Evolutionary conservation across 2,797 vertebrate species (phyloP).

Genomic region (Typhlichthys eigenmanni): DNA sequence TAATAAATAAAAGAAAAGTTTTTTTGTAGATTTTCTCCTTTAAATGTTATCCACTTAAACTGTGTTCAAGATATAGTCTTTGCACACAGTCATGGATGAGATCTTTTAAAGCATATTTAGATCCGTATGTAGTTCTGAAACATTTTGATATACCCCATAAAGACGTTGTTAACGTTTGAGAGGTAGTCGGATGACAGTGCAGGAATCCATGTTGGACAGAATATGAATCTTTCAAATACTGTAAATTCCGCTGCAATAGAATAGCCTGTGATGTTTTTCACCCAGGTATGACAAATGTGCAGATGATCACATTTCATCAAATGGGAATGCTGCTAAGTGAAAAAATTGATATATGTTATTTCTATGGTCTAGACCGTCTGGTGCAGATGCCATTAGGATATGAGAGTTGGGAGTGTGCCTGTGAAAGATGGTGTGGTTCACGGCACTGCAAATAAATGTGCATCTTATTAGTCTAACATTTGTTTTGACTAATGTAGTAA

Average conservation of each 20-base stretch:
- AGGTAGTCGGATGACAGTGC: no score
- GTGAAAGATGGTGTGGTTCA: conserved; percentile 34
- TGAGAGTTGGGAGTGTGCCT: conserved; percentile 51
- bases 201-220: no score
- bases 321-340: conserved; percentile 70
- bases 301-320: conserved; percentile 67
- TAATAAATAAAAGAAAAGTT: no score
- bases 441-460: conserved; percentile 19
- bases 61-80: neutral
- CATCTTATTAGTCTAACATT: conserved; percentile 16
- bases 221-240: neutral
- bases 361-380: conserved; percentile 67
- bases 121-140: no score
- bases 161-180: no score
- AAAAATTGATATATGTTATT: conserved; percentile 71
- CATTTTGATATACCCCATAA: no score
- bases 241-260: conserved; percentile 43
- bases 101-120: no score
- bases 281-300: conserved; percentile 45
- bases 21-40: neutral
- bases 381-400: conserved; percentile 62
- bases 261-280: conserved; percentile 60
- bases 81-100: neutral
- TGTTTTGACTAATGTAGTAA: conserved; percentile 1
- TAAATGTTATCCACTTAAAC: conserved; percentile 2